A percentile compares a stretch with the other conserved stretches of the same genome.
These are phyloP conservation scores for Aphodius sticticus DNA, from an alignment of 2,888 invertebrate species.

Conservation along the genomic window DNA sequence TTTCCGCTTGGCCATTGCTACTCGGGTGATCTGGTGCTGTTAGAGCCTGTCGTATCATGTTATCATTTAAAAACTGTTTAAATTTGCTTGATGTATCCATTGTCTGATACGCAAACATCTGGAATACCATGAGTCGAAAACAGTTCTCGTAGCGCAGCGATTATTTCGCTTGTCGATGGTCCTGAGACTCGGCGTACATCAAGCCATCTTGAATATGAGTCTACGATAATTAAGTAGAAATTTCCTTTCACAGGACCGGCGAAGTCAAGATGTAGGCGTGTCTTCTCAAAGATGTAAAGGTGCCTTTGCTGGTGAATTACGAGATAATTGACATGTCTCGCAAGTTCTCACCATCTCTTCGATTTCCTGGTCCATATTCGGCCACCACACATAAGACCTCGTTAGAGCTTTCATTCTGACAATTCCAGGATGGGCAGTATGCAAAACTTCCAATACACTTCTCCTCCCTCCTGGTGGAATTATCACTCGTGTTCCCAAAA, in stretches of 20 bases:
- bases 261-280: background rate
- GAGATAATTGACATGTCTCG: background rate
- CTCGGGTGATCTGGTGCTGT: too few relatives aligned
- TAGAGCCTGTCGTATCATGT: too few relatives aligned
- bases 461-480: background rate
- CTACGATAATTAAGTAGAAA: background rate
- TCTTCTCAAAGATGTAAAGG: background rate
- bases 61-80: too few relatives aligned
- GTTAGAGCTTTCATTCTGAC: conserved; percentile 37
- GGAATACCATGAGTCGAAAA: conserved; percentile 42
- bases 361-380: conserved; percentile 30
- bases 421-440: conserved; percentile 33
- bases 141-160: conserved; percentile 33
- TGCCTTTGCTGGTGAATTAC: too few relatives aligned
- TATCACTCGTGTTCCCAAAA: conserved; percentile 22
- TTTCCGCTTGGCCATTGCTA: too few relatives aligned
- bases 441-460: conserved; percentile 27
- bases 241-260: background rate
- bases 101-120: conserved; percentile 27
- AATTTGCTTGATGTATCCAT: too few relatives aligned
- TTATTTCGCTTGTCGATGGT: conserved; percentile 33
- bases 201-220: conserved; percentile 10
- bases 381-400: conserved; percentile 37
- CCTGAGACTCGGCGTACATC: conserved; percentile 33
- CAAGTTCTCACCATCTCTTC: background rate